Conservation (phyloP, 1,140 invertebrate genomes). For the Drosophila virilis region DNA sequence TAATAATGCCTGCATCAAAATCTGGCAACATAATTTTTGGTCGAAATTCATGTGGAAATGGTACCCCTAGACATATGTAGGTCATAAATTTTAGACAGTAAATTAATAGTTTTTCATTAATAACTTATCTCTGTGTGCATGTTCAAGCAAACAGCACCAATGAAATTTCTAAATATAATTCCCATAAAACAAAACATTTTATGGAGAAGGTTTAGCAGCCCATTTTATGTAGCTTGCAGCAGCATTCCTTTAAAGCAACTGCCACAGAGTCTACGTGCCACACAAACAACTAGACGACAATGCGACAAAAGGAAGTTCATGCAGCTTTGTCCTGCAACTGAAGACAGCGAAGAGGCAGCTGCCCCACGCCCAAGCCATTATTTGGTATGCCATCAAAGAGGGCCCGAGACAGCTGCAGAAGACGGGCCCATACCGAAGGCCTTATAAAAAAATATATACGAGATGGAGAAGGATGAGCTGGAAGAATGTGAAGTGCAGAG, state of each 20-base stretch:
- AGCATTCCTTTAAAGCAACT: slow-evolving; percentile 37
- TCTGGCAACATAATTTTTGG: too few relatives aligned
- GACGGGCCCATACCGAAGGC: slow-evolving; percentile 21
- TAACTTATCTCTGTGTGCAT: too few relatives aligned
- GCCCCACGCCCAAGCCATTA: slow-evolving; percentile 25
- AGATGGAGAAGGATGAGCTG: slow-evolving; percentile 12
- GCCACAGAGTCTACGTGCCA: slow-evolving; percentile 36
- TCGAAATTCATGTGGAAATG: too few relatives aligned
- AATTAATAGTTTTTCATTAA: too few relatives aligned
- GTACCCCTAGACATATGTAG: too few relatives aligned
- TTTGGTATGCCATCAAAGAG: slow-evolving; percentile 44
- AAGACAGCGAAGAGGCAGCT: slow-evolving; percentile 12
- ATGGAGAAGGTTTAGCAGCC: slow-evolving; percentile 8
- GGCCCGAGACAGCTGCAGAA: slow-evolving; percentile 38
- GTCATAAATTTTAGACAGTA: too few relatives aligned
- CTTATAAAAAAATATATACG: slow-evolving; percentile 7
- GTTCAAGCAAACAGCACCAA: not conserved
- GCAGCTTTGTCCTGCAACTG: slow-evolving; percentile 15
- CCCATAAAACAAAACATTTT: slow-evolving; percentile 38
- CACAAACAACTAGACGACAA: slow-evolving; percentile 35
- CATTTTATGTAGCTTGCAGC: slow-evolving; percentile 12
- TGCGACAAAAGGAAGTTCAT: slow-evolving; percentile 68
- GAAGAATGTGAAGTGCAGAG: slow-evolving; percentile 24
- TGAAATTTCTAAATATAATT: slow-evolving; percentile 32
- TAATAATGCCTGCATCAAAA: too few relatives aligned